Conservation (phyloP, 2,797 vertebrate genomes). For the Syngnathus acus region DNA sequence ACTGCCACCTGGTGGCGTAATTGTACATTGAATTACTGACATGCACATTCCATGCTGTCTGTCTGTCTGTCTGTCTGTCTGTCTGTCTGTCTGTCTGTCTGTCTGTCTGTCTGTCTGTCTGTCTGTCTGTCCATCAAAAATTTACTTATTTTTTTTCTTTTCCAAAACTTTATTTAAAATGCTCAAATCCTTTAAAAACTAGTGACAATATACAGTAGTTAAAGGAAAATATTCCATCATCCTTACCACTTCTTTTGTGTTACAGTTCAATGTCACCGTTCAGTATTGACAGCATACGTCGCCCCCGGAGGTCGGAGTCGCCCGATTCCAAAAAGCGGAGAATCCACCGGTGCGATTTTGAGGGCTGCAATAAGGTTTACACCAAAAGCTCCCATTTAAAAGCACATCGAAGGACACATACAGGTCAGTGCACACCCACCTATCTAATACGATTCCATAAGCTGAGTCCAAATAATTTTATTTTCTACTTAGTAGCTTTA, state of each 20-base stretch:
- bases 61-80: not conserved
- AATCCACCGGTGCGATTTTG: conserved; percentile 98
- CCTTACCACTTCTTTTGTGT: conserved; percentile 9
- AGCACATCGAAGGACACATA: conserved; percentile 95
- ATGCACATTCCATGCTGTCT: not conserved
- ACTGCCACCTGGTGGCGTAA: conserved; percentile 58
- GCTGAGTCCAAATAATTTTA: too few relatives aligned
- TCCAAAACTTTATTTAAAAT: not conserved
- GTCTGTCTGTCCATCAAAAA: too few relatives aligned
- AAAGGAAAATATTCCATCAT: not conserved
- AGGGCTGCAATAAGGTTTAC: conserved; percentile 99
- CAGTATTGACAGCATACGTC: conserved; percentile 98
- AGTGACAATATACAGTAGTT: not conserved
- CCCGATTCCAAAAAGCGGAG: conserved; percentile 96
- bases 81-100: not conserved
- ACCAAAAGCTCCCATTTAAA: conserved; percentile 99
- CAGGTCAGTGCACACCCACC: conserved; percentile 69
- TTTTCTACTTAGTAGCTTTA: too few relatives aligned
- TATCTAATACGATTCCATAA: too few relatives aligned
- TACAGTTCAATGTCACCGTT: conserved; percentile 95
- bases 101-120: too few relatives aligned
- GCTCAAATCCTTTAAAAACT: not conserved
- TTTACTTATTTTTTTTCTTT: not conserved
- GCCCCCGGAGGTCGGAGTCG: conserved; percentile 91
- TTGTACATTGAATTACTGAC: not conserved